Evolutionary conservation across 1,140 invertebrate genomes (phyloP).

Genomic region (Mamestra configurata): DNA sequence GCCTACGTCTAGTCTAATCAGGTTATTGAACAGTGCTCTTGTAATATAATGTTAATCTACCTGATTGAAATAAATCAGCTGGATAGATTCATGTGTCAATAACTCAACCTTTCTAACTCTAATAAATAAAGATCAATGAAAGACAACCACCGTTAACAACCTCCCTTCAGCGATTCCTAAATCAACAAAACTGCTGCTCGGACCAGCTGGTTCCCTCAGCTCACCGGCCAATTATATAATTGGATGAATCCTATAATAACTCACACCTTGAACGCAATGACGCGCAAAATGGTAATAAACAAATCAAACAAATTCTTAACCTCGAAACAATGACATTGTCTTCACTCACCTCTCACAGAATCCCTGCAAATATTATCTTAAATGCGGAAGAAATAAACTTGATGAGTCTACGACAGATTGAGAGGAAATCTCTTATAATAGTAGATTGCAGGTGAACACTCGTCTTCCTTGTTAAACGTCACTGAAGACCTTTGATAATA

Average conservation of each 20-base stretch:
- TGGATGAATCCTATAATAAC: background rate
- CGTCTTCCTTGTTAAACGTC: conserved; percentile 2
- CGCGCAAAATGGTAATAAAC: background rate
- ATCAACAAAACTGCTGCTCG: background rate
- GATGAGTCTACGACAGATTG: background rate
- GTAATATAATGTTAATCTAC: too few species aligned
- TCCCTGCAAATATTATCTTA: conserved; percentile 36
- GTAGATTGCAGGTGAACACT: background rate
- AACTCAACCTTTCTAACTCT: too few species aligned
- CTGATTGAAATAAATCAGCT: too few species aligned
- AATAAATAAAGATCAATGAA: too few species aligned
- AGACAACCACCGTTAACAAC: too few species aligned
- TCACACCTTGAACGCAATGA: background rate
- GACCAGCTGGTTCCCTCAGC: background rate
- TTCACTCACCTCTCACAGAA: background rate
- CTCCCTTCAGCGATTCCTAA: too few species aligned
- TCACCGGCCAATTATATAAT: background rate
- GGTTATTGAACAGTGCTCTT: too few species aligned
- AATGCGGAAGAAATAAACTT: conserved; percentile 31
- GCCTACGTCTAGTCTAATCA: too few species aligned
- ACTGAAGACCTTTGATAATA: conserved; percentile 25
- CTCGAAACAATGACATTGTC: conserved; percentile 3
- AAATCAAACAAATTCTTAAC: conserved; percentile 1
- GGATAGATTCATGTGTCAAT: too few species aligned
- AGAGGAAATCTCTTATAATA: conserved; percentile 27